Base-by-base conservation (phyloP, 2,113 vertebrate species). In the Etia nguti region DNA sequence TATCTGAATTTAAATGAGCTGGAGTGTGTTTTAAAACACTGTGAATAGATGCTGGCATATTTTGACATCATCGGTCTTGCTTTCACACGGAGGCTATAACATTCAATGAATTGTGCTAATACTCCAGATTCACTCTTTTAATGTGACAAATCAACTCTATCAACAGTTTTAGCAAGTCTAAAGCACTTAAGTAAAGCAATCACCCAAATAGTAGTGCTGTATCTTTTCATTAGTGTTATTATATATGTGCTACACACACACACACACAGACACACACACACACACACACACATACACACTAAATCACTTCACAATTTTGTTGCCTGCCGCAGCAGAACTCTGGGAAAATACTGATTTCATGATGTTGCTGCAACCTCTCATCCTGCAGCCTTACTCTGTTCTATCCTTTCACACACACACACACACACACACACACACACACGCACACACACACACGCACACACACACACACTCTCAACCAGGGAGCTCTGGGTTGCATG, bases 311-410 rank as follows among this genome's bases (percentile, higher is more conserved):
- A 50, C n/a, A 36, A 8, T 52, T 38, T 24, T 65, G 38, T 10
- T 34, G 26, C 22, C 79, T 93, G 85, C 87, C 20, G 86, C 93
- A 93, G 89, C 84, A 89, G 68, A 92, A 93, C 92, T 91, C 80
- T 85, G 80, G 75, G 84, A 90, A 94, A 93, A 94, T 92, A 91
- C 92, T 82, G 88, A 92, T 92, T 93, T 91, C 79, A 87, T 83
- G 70, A 92, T 88, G 82, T 55, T 90, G 87, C 92, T 92, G 91
- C 91, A 92, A 83, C 84, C 65, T 59, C 52, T 91, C 83, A 87
- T 43, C 79, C 88, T 86, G 90, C 87, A 86, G 89, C 84, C 50
- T 24, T 22, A 80, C 83, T 84, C 80, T 26, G 41, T 29, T 82
- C 46, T 43, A 41, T 52, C 70, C 70, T 18, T 38, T 9, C 56